Percentiles rank a stretch among this genome's conserved stretches.
These are phyloP conservation scores for Ericerus pela DNA, from an alignment of 1,140 invertebrate species.

Conservation along the genomic window DNA sequence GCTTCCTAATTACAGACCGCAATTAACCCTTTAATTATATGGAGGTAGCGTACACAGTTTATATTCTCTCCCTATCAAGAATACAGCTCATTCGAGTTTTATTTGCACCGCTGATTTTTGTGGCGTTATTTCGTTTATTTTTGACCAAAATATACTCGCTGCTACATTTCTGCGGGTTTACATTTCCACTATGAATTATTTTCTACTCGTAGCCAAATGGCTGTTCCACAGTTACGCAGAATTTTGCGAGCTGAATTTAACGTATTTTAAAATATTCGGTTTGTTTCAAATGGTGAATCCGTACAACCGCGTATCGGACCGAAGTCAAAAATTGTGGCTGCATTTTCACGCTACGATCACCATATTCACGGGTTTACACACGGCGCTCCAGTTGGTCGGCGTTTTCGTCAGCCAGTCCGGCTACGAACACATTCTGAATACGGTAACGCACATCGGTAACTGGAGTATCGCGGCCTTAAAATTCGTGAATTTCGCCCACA, in stretches of 20 bases:
- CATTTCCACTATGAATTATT: background rate
- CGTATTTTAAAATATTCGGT: conserved; percentile 8
- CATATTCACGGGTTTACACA: conserved; percentile 1
- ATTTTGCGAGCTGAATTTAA: conserved; percentile 5
- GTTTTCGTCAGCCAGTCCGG: background rate
- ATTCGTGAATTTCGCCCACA: background rate
- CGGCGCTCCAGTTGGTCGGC: background rate
- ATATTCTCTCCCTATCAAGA: no score
- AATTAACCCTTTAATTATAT: no score
- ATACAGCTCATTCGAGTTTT: no score
- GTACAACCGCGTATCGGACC: background rate
- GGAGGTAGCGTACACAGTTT: no score
- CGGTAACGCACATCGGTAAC: background rate
- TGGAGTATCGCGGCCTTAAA: background rate
- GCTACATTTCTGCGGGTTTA: no score
- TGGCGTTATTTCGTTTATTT: no score
- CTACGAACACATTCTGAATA: background rate
- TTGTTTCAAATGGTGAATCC: conserved; percentile 11
- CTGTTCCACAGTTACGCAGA: conserved; percentile 4
- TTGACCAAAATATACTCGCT: no score
- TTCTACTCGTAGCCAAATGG: background rate
- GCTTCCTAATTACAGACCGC: no score
- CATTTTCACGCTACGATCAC: background rate
- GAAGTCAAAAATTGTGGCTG: background rate
- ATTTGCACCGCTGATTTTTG: no score